Conservation (phyloP, 2,888 invertebrate species). For the Podabrus alpinus region DNA sequence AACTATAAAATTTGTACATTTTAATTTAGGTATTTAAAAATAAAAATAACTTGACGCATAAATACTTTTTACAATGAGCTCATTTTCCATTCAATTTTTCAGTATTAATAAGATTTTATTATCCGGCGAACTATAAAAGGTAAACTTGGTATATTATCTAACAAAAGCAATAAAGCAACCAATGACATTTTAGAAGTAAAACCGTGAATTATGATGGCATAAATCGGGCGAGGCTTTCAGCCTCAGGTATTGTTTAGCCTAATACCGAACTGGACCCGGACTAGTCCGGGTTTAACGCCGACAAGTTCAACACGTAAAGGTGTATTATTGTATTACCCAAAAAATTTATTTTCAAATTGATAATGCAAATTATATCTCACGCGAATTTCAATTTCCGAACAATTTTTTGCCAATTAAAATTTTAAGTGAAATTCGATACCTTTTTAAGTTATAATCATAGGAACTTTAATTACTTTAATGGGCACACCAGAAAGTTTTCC, state of each 20-base stretch:
- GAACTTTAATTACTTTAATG: constrained; percentile 3
- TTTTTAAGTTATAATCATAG: not conserved
- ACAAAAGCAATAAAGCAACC: constrained; percentile 37
- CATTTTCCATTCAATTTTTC: not conserved
- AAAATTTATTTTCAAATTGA: not conserved
- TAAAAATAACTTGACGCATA: no score
- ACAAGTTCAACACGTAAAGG: constrained; percentile 21
- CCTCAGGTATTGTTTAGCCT: constrained; percentile 33
- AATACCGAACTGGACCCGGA: constrained; percentile 19
- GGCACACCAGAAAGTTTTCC: not conserved
- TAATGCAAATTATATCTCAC: not conserved
- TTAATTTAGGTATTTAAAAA: no score
- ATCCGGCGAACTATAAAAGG: not conserved
- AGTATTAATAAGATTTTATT: not conserved
- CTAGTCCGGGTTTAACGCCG: constrained; percentile 19
- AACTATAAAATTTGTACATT: no score
- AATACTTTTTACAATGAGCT: not conserved
- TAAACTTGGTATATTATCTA: constrained; percentile 6
- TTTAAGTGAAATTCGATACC: not conserved
- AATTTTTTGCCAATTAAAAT: not conserved
- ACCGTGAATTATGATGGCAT: constrained; percentile 40
- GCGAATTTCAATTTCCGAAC: not conserved
- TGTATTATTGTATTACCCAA: constrained; percentile 17
- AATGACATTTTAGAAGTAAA: constrained; percentile 34
- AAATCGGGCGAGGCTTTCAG: constrained; percentile 35